These are phyloP conservation scores for Accipiter cooperii DNA, from an alignment of 2,113 vertebrate genomes.

Conservation along the genomic window DNA sequence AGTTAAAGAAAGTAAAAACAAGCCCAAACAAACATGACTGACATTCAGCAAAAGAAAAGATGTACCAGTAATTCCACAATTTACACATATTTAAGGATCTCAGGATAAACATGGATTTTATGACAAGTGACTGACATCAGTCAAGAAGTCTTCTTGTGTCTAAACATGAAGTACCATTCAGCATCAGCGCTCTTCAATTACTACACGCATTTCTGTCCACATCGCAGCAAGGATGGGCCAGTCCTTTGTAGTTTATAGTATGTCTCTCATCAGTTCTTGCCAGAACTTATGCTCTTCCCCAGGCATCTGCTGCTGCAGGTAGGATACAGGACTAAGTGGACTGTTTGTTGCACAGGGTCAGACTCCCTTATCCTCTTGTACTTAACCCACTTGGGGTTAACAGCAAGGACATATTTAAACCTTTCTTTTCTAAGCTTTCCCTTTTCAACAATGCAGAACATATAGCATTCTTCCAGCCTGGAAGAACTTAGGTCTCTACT, in stretches of 20 bases:
- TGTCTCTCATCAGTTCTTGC: not conserved
- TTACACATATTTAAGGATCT: not conserved
- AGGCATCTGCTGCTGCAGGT: not conserved
- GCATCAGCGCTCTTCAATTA: not conserved
- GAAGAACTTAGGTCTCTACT: not conserved
- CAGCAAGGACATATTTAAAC: not conserved
- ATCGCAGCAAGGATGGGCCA: rapidly evolving
- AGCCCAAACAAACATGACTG: not conserved
- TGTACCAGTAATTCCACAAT: not conserved
- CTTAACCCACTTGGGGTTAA: not conserved
- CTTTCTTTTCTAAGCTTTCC: not conserved
- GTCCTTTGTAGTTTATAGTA: not conserved
- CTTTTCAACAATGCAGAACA: not conserved
- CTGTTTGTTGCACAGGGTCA: not conserved
- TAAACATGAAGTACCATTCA: not conserved
- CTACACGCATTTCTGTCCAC: not conserved
- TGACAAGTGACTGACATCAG: not conserved
- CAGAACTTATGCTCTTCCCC: not conserved
- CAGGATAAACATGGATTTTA: rapidly evolving
- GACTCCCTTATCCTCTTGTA: not conserved
- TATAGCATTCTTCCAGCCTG: not conserved
- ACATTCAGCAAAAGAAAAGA: not conserved
- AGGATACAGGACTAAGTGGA: not conserved
- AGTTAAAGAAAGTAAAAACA: not conserved
- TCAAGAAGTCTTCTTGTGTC: not conserved